Base-by-base conservation (phyloP, 2,888 invertebrate genomes). In the Helicoverpa assulta region DNA sequence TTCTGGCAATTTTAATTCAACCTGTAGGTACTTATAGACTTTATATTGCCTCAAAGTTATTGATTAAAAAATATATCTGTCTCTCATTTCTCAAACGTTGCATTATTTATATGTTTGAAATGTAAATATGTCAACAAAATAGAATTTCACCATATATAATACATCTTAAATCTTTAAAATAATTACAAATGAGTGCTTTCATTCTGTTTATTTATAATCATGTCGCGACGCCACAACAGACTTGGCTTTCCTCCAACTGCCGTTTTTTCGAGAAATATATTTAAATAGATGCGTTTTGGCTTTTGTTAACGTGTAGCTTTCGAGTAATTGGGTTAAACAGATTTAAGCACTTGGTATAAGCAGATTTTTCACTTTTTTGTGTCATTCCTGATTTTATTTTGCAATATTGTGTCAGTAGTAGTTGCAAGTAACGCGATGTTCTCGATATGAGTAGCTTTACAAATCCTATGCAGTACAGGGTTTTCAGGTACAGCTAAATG, bases 191-290 rank as follows among this genome's bases (percentile, higher is more conserved):
- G 66, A 61, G 47, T 65, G 69, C 70, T 50, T 53, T 75, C 53
- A 62, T 63, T 76, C 76, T 83, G 70, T 85, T 77, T 79, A 86
- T 88, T 88, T 84, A 86, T 84, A 86, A 79, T 75, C 70, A 33
- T 55, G 80, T 80, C 81, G 66, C 80, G 76, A 79, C 71, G 75
- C 80, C 70, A 76, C 82, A 78, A 73, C 76, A 57, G 71, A 73
- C 63, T 86, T 88, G 88, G 88, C 85, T 26, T 62, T 40, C 54
- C 56, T 85, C 88, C 88, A 88, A 85, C 55, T 58, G 78, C 75
- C 80, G 80, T 80, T 82, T 86, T 87, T 82, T 71, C n/a, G 47
- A 71, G 66, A 76, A 84, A 81, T 88, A 82, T 83, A 85, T 84
- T 80, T 80, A 64, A 83, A 83, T 82, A 75, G 78, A 74, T 71